A percentile compares a stretch with the other conserved stretches of the same genome.
Evolutionary conservation across 2,888 invertebrate genomes (phyloP).

Genomic region (Ceraclea dissimilis): DNA sequence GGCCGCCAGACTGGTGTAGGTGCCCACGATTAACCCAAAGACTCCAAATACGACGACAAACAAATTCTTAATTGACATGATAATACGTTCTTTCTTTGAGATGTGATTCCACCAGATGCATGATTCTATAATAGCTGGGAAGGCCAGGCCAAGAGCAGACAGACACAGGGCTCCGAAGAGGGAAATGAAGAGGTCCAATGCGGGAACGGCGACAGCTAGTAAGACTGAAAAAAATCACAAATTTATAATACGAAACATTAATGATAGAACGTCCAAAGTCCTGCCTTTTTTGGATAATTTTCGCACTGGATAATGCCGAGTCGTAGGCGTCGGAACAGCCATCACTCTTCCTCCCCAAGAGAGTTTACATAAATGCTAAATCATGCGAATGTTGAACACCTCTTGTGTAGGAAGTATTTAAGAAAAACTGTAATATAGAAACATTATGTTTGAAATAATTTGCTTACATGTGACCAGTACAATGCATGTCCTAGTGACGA

Average conservation of each 20-base stretch:
- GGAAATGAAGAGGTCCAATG: slow-evolving; percentile 65
- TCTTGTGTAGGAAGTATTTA: no score
- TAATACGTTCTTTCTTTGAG: slow-evolving; percentile 45
- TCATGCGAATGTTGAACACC: no score
- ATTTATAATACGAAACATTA: neutral
- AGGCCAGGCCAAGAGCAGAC: slow-evolving; percentile 80
- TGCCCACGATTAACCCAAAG: slow-evolving; percentile 61
- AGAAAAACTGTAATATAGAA: no score
- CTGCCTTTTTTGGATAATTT: neutral
- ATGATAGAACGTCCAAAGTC: no score
- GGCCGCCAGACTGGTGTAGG: slow-evolving; percentile 58
- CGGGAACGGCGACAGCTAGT: slow-evolving; percentile 78
- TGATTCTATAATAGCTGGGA: slow-evolving; percentile 83
- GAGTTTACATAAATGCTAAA: no score
- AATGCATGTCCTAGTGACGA: slow-evolving; percentile 64
- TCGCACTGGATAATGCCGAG: neutral
- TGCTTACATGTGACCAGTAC: slow-evolving; percentile 79
- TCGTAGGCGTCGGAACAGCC: neutral
- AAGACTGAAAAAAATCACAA: slow-evolving; percentile 53
- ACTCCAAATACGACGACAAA: slow-evolving; percentile 58
- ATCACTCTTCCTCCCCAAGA: no score
- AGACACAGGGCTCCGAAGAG: slow-evolving; percentile 83
- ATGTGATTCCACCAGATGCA: slow-evolving; percentile 39
- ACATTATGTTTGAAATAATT: no score
- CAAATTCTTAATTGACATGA: slow-evolving; percentile 55